These are phyloP conservation scores for Lepidothrix coronata DNA, from an alignment of 2,113 vertebrate species.

Conservation along the genomic window DNA sequence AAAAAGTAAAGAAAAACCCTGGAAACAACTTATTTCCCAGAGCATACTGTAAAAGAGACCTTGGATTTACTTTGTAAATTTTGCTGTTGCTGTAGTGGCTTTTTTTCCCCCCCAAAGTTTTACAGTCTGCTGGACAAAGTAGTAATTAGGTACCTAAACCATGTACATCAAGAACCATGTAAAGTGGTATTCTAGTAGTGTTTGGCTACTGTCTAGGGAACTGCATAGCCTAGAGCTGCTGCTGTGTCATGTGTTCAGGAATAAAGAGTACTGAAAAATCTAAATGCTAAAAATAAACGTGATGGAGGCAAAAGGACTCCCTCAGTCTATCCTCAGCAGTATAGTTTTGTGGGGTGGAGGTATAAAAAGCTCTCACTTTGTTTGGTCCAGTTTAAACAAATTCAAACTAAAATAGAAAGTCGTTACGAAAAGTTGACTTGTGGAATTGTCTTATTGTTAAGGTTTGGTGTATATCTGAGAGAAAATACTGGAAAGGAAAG, in stretches of 20 bases:
- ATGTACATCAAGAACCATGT: accelerated
- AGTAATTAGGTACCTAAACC: not conserved
- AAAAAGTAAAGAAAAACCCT: not conserved
- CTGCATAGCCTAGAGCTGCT: not conserved
- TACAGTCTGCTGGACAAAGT: not conserved
- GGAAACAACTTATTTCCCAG: not conserved
- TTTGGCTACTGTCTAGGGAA: not conserved
- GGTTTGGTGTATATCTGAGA: not conserved
- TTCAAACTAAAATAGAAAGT: not conserved
- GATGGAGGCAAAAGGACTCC: not conserved
- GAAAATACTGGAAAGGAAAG: not conserved
- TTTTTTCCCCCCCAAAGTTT: not conserved
- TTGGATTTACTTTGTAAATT: not conserved
- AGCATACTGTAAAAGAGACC: not conserved
- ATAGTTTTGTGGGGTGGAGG: not conserved
- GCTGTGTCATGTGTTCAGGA: accelerated
- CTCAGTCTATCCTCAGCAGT: not conserved
- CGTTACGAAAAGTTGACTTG: not conserved
- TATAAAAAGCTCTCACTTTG: not conserved
- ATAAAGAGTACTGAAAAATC: not conserved
- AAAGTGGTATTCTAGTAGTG: not conserved
- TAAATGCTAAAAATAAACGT: not conserved
- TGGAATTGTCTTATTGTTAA: not conserved
- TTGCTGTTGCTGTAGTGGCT: not conserved
- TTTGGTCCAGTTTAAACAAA: not conserved